A percentile compares a stretch with the other conserved stretches of the same genome.
Conservation (phyloP, 2,888 invertebrate genomes). For the Drosophila barbarae region DNA sequence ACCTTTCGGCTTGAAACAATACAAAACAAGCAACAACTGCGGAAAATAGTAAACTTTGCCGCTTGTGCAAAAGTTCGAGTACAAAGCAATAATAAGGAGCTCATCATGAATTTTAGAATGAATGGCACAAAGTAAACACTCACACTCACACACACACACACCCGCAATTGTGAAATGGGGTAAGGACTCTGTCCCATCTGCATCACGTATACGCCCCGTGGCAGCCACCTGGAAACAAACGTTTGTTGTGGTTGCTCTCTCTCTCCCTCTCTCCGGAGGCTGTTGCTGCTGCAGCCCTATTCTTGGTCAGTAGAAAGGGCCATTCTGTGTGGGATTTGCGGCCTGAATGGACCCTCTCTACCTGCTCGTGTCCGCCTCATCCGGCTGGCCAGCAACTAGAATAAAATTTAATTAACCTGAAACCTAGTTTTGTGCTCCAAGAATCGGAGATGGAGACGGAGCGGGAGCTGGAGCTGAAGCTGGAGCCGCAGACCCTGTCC, state of each 20-base stretch:
- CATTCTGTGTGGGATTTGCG: slow-evolving; percentile 41
- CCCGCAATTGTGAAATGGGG: slow-evolving; percentile 2
- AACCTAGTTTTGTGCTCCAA: slow-evolving; percentile 37
- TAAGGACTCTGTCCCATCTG: slow-evolving; percentile 20
- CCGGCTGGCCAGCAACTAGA: slow-evolving; percentile 38
- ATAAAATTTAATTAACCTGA: slow-evolving; percentile 57
- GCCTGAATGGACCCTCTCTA: slow-evolving; percentile 1
- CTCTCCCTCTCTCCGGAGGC: background rate
- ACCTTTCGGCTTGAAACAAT: slow-evolving; percentile 32
- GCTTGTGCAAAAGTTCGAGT: slow-evolving; percentile 41
- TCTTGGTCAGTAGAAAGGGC: slow-evolving; percentile 36
- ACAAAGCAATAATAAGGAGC: slow-evolving; percentile 50
- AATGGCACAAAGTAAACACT: slow-evolving; percentile 35
- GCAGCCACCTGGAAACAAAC: slow-evolving; percentile 37
- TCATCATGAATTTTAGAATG: slow-evolving; percentile 52
- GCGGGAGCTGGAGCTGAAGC: background rate
- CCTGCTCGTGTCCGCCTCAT: slow-evolving; percentile 1
- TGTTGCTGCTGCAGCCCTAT: background rate
- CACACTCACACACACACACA: slow-evolving; percentile 14
- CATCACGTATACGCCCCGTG: slow-evolving; percentile 42
- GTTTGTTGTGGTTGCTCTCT: slow-evolving; percentile 33
- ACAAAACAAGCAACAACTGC: slow-evolving; percentile 40
- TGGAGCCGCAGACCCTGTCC: slow-evolving; percentile 12
- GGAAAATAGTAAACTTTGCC: slow-evolving; percentile 33
- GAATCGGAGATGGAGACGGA: background rate